Percentiles rank a stretch among this genome's conserved stretches.
phyloP scores from a whole-genome alignment of 2,113 vertebrate species.

The Mobula hypostoma region DNA sequence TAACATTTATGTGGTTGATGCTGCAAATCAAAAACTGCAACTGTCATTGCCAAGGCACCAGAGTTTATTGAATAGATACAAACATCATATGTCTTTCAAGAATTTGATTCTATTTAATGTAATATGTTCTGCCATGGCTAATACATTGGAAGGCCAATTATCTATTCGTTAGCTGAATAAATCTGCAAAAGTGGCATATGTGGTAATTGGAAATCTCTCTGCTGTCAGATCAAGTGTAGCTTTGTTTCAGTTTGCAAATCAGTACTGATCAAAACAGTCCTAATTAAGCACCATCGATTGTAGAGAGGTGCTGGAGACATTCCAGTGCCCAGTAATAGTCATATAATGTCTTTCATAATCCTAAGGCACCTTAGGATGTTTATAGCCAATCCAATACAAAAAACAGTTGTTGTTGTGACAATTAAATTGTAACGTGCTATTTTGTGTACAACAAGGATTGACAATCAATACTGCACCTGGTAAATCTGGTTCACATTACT shows the following conservation, averaged over 20 bases:
- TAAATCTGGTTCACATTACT: neutral
- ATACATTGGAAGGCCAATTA: neutral
- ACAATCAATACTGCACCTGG: neutral
- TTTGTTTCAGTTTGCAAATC: neutral
- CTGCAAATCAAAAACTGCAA: neutral
- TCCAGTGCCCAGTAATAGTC: neutral
- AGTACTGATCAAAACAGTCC: neutral
- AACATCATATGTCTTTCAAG: neutral
- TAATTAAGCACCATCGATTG: neutral
- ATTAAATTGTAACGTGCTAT: neutral
- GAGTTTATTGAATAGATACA: neutral
- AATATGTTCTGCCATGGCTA: neutral
- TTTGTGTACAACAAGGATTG: neutral
- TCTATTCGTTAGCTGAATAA: constrained; percentile 1
- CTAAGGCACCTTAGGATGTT: too few species aligned
- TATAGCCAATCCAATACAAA: too few species aligned
- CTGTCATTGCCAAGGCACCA: neutral
- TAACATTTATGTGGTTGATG: neutral
- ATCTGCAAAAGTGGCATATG: neutral
- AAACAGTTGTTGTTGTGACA: neutral
- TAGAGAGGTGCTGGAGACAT: neutral
- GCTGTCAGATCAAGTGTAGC: neutral
- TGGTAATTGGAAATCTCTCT: neutral
- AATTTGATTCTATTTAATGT: neutral
- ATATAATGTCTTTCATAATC: neutral